Evolutionary conservation across 2,113 vertebrate genomes (phyloP), one percentile per base, ranked within the genome.

Genomic region (Scytalopus superciliaris): DNA sequence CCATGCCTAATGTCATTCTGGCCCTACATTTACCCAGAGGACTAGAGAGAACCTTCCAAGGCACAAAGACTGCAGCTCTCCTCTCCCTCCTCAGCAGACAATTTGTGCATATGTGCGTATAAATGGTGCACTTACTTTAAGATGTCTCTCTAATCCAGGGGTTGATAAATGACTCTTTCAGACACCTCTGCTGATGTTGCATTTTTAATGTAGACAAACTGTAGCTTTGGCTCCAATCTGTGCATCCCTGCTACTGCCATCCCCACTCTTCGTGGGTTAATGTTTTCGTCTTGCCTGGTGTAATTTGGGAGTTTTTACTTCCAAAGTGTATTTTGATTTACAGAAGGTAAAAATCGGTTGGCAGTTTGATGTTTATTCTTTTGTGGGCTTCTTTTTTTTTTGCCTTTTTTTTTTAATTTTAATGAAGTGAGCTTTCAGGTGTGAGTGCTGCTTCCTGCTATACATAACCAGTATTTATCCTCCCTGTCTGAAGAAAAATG

Each of bases 181-280:
- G 72, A 60, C 4, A 59, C 74, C 81, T 96, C 90, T 81, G 95
- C 96, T 90, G 95, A 97, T 95, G 87, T 68, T 93, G 94, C 77
- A 57, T 95, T 88, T 97, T 96, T 89, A 96, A 96, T 84, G 56
- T 70, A 76, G 84, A 90, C 93, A 96, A 81, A 95, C 92, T 52
- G 72, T 25, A 39, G 77, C 87, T 88, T 67, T 44, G 70, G 35
- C 57, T 90, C 18, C 27, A 33, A 50, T 21, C 56, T 62, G 39
- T 49, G 50, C 57, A 59, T 55, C 74, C 33, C 83, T 21, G 10
- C 83, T 76, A 13, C 56, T 66, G 39, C 79, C 79, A 52, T 73
- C 86, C 64, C 87, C 47, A 2, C 67, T 87, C 75, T 56, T 81
- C 5, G 1, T 31, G 73, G 72, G 92, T 80, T 87, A 84, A 91